Evolutionary conservation across 1,140 invertebrate species (phyloP), one percentile per base, ranked within the genome.

Genomic region (Trigoniulus corallinus): DNA sequence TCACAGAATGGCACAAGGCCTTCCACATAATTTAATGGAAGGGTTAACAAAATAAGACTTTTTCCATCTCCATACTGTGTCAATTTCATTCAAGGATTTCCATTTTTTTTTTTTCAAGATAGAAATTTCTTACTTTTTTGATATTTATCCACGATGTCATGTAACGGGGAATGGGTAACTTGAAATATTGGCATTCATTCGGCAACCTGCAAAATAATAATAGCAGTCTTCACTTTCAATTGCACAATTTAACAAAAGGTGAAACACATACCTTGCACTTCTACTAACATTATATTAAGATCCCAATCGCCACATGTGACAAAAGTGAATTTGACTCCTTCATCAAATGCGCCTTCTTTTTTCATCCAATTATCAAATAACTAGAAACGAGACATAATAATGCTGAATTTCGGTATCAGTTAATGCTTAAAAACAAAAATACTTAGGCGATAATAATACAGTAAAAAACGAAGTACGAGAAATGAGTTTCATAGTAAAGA

Each of bases 221-320:
- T 48, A 51, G 49, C 20, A 34, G 24, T 24, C 18, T 27, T 46
- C 15, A 29, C 21, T 22, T 26, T 3, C 7, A 23, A 48, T 44
- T 26, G 40, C 12, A 40, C 10, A 40, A 49, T 24, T 47, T 23
- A n/a, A n/a, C n/a, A n/a, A n/a, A n/a, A n/a, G n/a, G n/a, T n/a
- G n/a, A n/a, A n/a, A n/a, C n/a, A n/a, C n/a, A n/a, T n/a, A n/a
- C n/a, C n/a, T n/a, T n/a, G n/a, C n/a, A n/a, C n/a, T n/a, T n/a
- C n/a, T n/a, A n/a, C 61, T 64, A 61, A 69, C 76, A 79, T 76
- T 0, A 63, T 64, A 54, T 68, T 69, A 10, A 80, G 61, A 61
- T 80, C 78, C 76, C 77, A 79, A 61, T 79, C 74, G 15, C 77
- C 77, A 59, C 71, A 77, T 0, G 76, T 78, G 2, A 78, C 67